A percentile compares a stretch with the other conserved stretches of the same genome.
phyloP scores from a whole-genome alignment of 2,888 invertebrate genomes.

The Aquatica leii region DNA sequence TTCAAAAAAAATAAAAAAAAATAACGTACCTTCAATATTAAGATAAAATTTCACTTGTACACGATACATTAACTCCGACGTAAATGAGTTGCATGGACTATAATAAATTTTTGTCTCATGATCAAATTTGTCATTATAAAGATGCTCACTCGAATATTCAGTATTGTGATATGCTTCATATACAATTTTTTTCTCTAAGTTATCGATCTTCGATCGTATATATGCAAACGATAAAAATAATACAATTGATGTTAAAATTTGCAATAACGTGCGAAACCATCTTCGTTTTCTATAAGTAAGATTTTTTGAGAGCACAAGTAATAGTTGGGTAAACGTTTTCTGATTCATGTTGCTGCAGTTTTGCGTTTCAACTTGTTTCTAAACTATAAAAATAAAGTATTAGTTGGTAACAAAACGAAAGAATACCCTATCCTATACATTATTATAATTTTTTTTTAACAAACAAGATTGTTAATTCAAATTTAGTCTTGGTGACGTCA shows the following conservation, averaged over 20 bases:
- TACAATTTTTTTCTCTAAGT: conserved; percentile 51
- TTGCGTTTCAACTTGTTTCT: too few relatives aligned
- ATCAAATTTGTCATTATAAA: conserved; percentile 40
- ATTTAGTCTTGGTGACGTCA: too few relatives aligned
- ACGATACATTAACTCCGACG: conserved; percentile 49
- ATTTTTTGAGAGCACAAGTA: too few relatives aligned
- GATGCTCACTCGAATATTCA: conserved; percentile 20
- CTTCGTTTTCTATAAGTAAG: conserved; percentile 53
- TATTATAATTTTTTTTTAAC: too few relatives aligned
- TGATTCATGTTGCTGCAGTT: too few relatives aligned
- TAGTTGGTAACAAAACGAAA: too few relatives aligned
- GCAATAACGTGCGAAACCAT: conserved; percentile 53
- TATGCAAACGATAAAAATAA: conserved; percentile 55
- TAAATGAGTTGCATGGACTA: conserved; percentile 50
- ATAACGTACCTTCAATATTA: conserved; percentile 50
- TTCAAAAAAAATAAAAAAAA: not conserved
- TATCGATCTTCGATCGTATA: conserved; percentile 52
- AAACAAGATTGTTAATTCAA: too few relatives aligned
- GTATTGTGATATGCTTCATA: conserved; percentile 48
- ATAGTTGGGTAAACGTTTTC: too few relatives aligned
- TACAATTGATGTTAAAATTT: conserved; percentile 53
- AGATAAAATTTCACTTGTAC: conserved; percentile 52
- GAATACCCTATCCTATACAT: too few relatives aligned
- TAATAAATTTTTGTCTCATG: conserved; percentile 46
- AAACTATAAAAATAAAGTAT: too few relatives aligned